Percentiles rank a stretch among this genome's conserved stretches.
These are phyloP conservation scores for Caenorhabditis macrosperma DNA, from an alignment of 2,888 invertebrate species.

Conservation along the genomic window DNA sequence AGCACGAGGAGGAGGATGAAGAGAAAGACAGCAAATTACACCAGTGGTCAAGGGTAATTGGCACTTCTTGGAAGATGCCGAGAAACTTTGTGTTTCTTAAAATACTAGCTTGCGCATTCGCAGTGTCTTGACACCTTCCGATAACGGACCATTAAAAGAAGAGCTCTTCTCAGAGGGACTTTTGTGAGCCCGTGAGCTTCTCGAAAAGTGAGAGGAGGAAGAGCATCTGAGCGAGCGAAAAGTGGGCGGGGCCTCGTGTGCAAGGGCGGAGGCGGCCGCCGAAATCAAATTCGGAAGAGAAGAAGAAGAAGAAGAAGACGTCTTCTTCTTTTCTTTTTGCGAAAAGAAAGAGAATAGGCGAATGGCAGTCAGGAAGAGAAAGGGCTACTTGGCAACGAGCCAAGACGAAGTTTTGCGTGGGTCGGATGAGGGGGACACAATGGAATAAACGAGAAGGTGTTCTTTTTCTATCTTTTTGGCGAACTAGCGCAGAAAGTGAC, in stretches of 20 bases:
- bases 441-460: neutral
- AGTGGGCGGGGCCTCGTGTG: constrained; percentile 19
- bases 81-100: constrained; percentile 6
- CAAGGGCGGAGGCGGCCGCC: constrained; percentile 15
- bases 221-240: neutral
- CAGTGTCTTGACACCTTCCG: no score
- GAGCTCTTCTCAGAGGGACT: no score
- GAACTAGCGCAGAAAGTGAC: no score
- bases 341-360: constrained; percentile 1
- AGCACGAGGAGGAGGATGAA: constrained; percentile 2
- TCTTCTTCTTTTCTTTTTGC: constrained; percentile 29
- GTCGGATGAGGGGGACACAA: neutral
- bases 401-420: neutral
- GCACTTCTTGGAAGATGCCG: constrained; percentile 5
- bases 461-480: neutral
- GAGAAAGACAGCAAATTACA: neutral
- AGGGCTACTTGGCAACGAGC: neutral
- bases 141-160: no score
- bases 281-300: constrained; percentile 37
- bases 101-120: neutral
- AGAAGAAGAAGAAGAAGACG: constrained; percentile 26
- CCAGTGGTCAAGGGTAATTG: neutral
- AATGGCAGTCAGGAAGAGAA: no score
- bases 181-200: neutral
- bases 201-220: constrained; percentile 2